Conservation (phyloP, 2,888 invertebrate species). For the Lampropteryx suffumata region DNA sequence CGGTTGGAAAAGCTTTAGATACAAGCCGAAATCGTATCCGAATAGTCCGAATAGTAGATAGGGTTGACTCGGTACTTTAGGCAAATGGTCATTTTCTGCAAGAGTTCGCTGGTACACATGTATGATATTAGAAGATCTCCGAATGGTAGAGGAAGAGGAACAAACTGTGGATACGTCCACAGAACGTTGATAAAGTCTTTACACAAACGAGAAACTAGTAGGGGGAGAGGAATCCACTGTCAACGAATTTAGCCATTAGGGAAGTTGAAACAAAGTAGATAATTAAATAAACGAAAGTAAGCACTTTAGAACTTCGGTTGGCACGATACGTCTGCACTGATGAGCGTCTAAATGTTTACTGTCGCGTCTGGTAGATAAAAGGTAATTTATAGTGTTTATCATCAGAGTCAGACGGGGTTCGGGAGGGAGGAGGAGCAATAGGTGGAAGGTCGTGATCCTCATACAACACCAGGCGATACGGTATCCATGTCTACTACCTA, state of each 20-base stretch:
- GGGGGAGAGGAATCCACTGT: slow-evolving; percentile 74
- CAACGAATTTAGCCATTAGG: slow-evolving; percentile 75
- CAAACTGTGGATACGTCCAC: slow-evolving; percentile 33
- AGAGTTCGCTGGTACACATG: slow-evolving; percentile 69
- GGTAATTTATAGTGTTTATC: slow-evolving; percentile 66
- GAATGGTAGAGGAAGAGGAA: slow-evolving; percentile 53
- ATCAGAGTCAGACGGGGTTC: slow-evolving; percentile 61
- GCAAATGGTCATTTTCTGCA: slow-evolving; percentile 79
- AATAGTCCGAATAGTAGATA: slow-evolving; percentile 87
- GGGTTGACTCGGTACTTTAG: slow-evolving; percentile 84
- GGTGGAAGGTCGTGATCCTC: slow-evolving; percentile 60
- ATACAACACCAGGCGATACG: slow-evolving; percentile 57
- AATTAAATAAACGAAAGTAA: slow-evolving; percentile 22
- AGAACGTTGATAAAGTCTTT: slow-evolving; percentile 27
- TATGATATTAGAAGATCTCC: slow-evolving; percentile 56
- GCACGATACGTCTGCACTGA: slow-evolving; percentile 42
- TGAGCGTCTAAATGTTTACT: slow-evolving; percentile 42
- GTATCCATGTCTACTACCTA: slow-evolving; percentile 68
- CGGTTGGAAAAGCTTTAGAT: slow-evolving; percentile 52
- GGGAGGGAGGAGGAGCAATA: slow-evolving; percentile 51
- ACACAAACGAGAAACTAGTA: slow-evolving; percentile 49
- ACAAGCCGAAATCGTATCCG: slow-evolving; percentile 82
- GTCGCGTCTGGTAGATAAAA: slow-evolving; percentile 44
- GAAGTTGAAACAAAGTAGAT: slow-evolving; percentile 33
- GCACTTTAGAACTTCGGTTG: neutral